Evolutionary conservation across 2,888 invertebrate genomes (phyloP).

Genomic region (Aquatica leii): DNA sequence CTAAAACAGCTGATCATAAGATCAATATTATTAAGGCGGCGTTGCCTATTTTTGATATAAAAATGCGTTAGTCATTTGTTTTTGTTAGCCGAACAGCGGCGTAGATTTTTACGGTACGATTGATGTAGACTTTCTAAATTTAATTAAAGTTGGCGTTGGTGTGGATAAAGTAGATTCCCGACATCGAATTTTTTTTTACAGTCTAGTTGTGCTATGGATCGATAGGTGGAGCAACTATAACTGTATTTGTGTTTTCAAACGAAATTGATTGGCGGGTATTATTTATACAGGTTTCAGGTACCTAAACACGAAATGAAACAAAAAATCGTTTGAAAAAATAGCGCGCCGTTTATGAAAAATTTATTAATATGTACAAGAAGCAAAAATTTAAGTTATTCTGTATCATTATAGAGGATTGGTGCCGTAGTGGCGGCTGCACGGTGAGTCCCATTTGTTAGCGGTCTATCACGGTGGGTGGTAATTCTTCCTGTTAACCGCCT

Average conservation of each 20-base stretch:
- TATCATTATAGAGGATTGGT: constrained; percentile 33
- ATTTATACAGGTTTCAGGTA: neutral
- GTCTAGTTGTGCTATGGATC: no score
- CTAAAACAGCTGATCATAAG: neutral
- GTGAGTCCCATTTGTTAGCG: constrained; percentile 60
- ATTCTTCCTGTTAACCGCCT: constrained; percentile 57
- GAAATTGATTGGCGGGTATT: neutral
- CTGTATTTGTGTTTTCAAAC: no score
- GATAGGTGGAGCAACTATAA: no score
- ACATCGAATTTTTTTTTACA: no score
- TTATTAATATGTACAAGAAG: constrained; percentile 26
- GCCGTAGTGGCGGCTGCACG: constrained; percentile 37
- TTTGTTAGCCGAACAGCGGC: neutral
- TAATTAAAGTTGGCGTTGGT: no score
- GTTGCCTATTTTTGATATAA: neutral
- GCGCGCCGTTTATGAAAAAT: neutral
- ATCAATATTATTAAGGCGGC: neutral
- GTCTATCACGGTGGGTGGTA: constrained; percentile 68
- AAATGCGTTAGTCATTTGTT: neutral
- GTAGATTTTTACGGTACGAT: no score
- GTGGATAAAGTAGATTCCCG: no score
- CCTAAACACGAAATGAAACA: no score
- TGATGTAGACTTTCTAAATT: no score
- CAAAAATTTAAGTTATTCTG: constrained; percentile 22
- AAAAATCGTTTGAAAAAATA: no score